phyloP scores from a whole-genome alignment of 2,113 vertebrate genomes.

The Chionis minor region DNA sequence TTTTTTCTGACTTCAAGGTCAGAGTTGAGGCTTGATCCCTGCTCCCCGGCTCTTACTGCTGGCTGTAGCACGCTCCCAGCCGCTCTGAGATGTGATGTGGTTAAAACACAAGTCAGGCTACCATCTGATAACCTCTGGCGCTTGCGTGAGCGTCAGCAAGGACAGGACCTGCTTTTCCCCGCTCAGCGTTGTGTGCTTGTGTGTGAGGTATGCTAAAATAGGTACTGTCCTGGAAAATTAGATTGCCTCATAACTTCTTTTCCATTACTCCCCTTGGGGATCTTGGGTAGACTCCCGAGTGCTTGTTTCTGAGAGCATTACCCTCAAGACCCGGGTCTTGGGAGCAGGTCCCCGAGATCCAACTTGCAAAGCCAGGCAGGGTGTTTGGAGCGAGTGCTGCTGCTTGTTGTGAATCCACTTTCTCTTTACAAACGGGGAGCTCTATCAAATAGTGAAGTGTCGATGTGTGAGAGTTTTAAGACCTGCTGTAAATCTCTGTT shows the following conservation, averaged over 20 bases:
- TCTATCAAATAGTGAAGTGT: background rate
- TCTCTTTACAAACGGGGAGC: background rate
- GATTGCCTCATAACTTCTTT: background rate
- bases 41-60: background rate
- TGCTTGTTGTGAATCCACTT: background rate
- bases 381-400: background rate
- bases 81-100: fast-evolving
- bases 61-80: background rate
- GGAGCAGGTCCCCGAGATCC: background rate
- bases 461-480: background rate
- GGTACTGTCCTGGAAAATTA: background rate
- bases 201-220: fast-evolving
- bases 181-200: fast-evolving
- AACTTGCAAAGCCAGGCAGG: background rate
- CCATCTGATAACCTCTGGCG: background rate
- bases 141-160: fast-evolving
- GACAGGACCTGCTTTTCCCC: background rate
- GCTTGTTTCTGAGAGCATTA: background rate
- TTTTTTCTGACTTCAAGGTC: background rate
- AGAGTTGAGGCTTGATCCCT: background rate
- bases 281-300: background rate
- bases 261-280: background rate
- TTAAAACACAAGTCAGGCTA: background rate
- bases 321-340: background rate
- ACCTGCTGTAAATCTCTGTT: background rate